Conservation (phyloP, 2,888 invertebrate genomes). For the Ecliptopera silaceata region DNA sequence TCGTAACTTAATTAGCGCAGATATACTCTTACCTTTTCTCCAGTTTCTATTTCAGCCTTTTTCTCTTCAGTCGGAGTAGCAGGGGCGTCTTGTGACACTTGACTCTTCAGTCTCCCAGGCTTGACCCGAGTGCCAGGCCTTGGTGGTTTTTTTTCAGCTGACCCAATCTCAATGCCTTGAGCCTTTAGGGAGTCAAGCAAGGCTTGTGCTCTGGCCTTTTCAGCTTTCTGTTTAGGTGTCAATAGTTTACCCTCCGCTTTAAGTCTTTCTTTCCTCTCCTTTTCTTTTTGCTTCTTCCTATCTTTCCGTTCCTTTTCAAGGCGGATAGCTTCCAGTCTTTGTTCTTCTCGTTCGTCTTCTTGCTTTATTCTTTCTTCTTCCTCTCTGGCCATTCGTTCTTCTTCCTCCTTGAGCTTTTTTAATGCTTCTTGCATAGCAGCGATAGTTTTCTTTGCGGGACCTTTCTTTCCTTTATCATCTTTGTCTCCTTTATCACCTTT, state of each 20-base stretch:
- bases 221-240: conserved; percentile 96
- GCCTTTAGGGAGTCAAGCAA: conserved; percentile 94
- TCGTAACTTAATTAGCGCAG: too few relatives aligned
- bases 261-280: conserved; percentile 94
- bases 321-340: conserved; percentile 88
- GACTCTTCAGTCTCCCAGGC: conserved; percentile 86
- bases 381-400: conserved; percentile 88
- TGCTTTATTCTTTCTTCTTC: conserved; percentile 91
- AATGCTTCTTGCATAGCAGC: conserved; percentile 96
- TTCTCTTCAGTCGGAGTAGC: conserved; percentile 75
- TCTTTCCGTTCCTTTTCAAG: conserved; percentile 95
- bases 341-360: conserved; percentile 89
- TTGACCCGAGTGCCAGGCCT: conserved; percentile 89
- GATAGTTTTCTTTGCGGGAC: conserved; percentile 93
- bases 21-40: conserved; percentile 69
- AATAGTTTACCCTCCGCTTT: conserved; percentile 98
- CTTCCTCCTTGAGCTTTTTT: conserved; percentile 94
- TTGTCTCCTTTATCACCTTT: conserved; percentile 70
- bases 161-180: conserved; percentile 92
- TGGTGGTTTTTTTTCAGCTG: conserved; percentile 84
- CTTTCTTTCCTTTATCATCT: conserved; percentile 85
- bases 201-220: conserved; percentile 93
- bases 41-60: conserved; percentile 77
- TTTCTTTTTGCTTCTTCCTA: conserved; percentile 94
- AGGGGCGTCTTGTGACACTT: conserved; percentile 83